Percentiles rank a stretch among this genome's conserved stretches.
Evolutionary conservation across 1,140 invertebrate genomes (phyloP).

Genomic region (Drosophila erecta): DNA sequence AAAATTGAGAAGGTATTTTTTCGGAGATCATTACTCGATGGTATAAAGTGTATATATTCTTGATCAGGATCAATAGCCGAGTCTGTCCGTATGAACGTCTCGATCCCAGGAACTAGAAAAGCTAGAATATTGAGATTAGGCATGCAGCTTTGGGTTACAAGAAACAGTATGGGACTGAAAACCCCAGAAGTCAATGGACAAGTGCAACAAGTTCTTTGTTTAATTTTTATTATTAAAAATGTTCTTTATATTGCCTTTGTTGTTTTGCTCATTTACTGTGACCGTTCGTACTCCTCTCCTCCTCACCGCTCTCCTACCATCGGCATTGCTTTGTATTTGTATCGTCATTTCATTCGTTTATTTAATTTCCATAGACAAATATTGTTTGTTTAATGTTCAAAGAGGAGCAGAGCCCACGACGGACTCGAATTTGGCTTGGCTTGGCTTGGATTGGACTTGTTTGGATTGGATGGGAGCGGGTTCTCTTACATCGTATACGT

Average conservation of each 20-base stretch:
- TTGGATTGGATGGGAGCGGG: conserved; percentile 5
- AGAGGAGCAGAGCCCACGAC: conserved; percentile 12
- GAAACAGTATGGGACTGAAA: too few species aligned
- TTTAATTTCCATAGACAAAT: conserved; percentile 64
- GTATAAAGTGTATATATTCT: too few species aligned
- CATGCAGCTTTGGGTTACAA: too few species aligned
- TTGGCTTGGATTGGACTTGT: conserved; percentile 18
- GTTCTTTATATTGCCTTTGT: conserved; percentile 76
- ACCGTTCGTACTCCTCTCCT: conserved; percentile 13
- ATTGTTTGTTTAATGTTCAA: conserved; percentile 35
- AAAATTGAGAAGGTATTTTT: too few species aligned
- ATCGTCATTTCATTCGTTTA: conserved; percentile 40
- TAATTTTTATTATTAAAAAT: conserved; percentile 81
- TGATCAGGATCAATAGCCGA: too few species aligned
- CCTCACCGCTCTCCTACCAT: conserved; percentile 3
- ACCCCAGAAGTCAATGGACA: too few species aligned
- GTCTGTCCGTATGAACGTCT: too few species aligned
- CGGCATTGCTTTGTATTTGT: conserved; percentile 30
- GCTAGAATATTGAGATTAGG: too few species aligned
- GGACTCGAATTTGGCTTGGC: conserved; percentile 17
- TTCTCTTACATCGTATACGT: conserved; percentile 29
- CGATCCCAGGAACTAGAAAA: too few species aligned
- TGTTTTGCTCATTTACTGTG: conserved; percentile 57
- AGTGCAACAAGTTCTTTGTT: conserved; percentile 33
- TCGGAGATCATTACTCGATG: too few species aligned